phyloP scores from a whole-genome alignment of 1,140 invertebrate genomes.

The Trinorchestia longiramus region DNA sequence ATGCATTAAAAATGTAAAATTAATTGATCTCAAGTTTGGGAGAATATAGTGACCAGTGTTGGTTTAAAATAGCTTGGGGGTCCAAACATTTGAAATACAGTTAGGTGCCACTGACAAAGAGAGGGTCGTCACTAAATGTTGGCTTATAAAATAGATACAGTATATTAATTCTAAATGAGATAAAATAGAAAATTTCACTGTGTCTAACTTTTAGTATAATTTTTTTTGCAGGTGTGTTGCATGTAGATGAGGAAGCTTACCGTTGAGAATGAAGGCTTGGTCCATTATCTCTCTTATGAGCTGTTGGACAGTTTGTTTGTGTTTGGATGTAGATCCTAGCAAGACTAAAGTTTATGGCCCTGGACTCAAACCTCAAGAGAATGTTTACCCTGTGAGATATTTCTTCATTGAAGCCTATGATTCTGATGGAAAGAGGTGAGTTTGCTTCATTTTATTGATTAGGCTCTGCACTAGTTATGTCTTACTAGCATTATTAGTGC shows the following conservation, averaged over 20 bases:
- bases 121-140: too few species aligned
- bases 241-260: not conserved
- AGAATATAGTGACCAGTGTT: too few species aligned
- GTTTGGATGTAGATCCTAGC: not conserved
- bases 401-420: conserved; percentile 23
- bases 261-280: not conserved
- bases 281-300: not conserved
- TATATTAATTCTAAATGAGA: too few species aligned
- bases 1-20: too few species aligned
- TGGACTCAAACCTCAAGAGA: not conserved
- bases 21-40: too few species aligned
- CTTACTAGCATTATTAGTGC: too few species aligned
- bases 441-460: not conserved
- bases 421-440: conserved; percentile 5
- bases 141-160: too few species aligned
- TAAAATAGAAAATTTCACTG: not conserved
- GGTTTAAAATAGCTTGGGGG: too few species aligned
- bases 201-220: not conserved
- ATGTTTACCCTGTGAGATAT: conserved; percentile 15
- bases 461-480: not conserved
- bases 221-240: not conserved
- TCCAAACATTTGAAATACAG: too few species aligned
- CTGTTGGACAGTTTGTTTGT: not conserved
- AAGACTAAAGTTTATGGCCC: conserved; percentile 1
- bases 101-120: too few species aligned